These are phyloP conservation scores for Rotaria macrura DNA, from an alignment of 2,888 invertebrate species.

Conservation along the genomic window DNA sequence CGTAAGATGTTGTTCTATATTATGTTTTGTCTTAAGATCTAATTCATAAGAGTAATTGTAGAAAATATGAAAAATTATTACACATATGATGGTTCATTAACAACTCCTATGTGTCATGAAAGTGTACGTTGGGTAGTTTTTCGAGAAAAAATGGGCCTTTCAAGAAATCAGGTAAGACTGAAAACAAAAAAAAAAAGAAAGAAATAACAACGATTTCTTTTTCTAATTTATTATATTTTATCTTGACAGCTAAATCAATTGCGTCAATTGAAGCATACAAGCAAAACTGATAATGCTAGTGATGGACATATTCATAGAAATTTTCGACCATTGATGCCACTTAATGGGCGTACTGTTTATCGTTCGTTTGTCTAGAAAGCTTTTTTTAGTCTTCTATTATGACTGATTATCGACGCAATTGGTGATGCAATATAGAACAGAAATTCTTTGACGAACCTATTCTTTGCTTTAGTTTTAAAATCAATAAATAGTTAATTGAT, in stretches of 20 bases:
- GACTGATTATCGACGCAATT: no score
- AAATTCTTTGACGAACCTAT: no score
- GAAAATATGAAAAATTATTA: slow-evolving; percentile 23
- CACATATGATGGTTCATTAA: slow-evolving; percentile 32
- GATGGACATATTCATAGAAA: slow-evolving; percentile 17
- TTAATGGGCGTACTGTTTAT: slow-evolving; percentile 28
- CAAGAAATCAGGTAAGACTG: slow-evolving; percentile 4
- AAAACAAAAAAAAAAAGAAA: background rate
- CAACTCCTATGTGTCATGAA: slow-evolving; percentile 27
- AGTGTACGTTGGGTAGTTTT: slow-evolving; percentile 29
- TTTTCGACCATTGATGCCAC: slow-evolving; percentile 24
- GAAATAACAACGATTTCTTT: no score
- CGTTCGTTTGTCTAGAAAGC: slow-evolving; percentile 20
- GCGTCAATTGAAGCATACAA: slow-evolving; percentile 10
- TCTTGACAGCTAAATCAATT: background rate
- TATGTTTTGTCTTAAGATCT: background rate
- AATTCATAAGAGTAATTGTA: background rate
- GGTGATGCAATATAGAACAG: no score
- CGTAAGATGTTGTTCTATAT: background rate
- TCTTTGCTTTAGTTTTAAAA: no score
- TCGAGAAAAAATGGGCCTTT: slow-evolving; percentile 13
- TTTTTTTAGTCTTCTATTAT: no score
- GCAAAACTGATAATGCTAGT: background rate
- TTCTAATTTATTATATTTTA: background rate
- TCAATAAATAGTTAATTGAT: no score